Conservation (phyloP, 2,113 vertebrate species). For the Percina caprodes region DNA sequence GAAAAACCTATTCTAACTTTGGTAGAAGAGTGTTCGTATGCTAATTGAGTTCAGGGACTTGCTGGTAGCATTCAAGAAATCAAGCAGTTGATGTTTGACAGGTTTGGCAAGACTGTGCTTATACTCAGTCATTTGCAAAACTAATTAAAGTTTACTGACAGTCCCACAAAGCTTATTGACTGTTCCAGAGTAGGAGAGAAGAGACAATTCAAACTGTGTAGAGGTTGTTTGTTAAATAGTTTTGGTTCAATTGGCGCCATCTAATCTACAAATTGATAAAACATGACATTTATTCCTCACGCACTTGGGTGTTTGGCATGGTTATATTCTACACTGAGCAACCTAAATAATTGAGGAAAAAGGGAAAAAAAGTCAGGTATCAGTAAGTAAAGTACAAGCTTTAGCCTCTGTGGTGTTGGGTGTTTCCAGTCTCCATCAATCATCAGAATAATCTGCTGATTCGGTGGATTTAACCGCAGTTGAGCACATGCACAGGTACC, state of each 20-base stretch:
- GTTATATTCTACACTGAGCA: conserved; percentile 7
- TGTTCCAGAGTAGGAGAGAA: conserved; percentile 34
- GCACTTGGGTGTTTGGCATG: conserved; percentile 7
- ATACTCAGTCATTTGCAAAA: conserved; percentile 70
- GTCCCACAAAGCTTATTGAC: conserved; percentile 53
- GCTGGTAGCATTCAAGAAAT: conserved; percentile 18
- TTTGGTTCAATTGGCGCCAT: conserved; percentile 49
- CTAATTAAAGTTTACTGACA: conserved; percentile 72
- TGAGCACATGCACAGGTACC: conserved; percentile 40
- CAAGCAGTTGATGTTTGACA: conserved; percentile 37
- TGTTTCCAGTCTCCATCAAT: conserved; percentile 31
- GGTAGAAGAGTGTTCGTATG: too few species aligned
- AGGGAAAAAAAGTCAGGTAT: background rate
- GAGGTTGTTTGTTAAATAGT: conserved; percentile 58
- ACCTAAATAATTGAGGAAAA: conserved; percentile 23
- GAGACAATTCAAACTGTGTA: conserved; percentile 24
- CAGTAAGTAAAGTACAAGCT: conserved; percentile 1
- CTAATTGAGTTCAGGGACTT: background rate
- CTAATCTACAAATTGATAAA: conserved; percentile 56
- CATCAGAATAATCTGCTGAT: conserved; percentile 36
- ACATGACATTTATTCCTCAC: conserved; percentile 27
- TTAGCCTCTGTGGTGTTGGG: background rate
- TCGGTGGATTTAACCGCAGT: conserved; percentile 31
- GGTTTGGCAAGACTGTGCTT: conserved; percentile 36
- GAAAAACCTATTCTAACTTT: too few species aligned